A percentile compares a stretch with the other conserved stretches of the same genome.
These are phyloP conservation scores for Datnioides undecimradiatus DNA, from an alignment of 2,113 vertebrate genomes.

Conservation along the genomic window DNA sequence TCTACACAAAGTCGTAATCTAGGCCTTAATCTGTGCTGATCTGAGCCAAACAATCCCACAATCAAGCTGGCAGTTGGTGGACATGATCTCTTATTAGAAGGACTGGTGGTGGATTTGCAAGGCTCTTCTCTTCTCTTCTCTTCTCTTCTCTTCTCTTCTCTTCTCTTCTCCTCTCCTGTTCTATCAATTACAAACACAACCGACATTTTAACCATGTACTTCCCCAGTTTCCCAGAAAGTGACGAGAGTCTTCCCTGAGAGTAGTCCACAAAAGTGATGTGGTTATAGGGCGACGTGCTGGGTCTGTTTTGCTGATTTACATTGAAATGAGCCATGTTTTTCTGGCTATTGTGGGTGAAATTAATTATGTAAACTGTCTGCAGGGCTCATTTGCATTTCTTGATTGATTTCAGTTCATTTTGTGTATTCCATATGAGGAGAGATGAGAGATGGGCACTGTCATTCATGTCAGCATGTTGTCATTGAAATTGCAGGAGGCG, in stretches of 20 bases:
- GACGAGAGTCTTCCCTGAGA: no score
- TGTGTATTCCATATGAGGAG: conserved; percentile 26
- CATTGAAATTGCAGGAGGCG: conserved; percentile 36
- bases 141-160: neutral
- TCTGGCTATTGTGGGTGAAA: conserved; percentile 62
- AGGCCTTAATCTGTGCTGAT: conserved; percentile 26
- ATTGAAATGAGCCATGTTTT: conserved; percentile 60
- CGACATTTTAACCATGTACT: conserved; percentile 7
- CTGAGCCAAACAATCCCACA: conserved; percentile 40
- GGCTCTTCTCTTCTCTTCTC: neutral
- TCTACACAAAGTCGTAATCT: conserved; percentile 36
- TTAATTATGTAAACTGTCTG: conserved; percentile 70
- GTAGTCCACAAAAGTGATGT: conserved; percentile 29
- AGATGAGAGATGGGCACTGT: conserved; percentile 57
- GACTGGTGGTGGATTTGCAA: conserved; percentile 44
- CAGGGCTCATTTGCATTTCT: conserved; percentile 70
- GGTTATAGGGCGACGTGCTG: conserved; percentile 5
- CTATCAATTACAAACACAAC: neutral
- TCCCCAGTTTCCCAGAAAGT: neutral
- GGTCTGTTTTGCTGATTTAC: conserved; percentile 48
- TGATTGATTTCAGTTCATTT: conserved; percentile 67
- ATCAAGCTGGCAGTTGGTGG: conserved; percentile 28
- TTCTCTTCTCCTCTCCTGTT: neutral
- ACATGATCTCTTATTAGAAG: conserved; percentile 33
- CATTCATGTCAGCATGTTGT: conserved; percentile 43